Evolutionary conservation across 2,888 invertebrate genomes (phyloP).

Genomic region (Drosophila trichaetosa): DNA sequence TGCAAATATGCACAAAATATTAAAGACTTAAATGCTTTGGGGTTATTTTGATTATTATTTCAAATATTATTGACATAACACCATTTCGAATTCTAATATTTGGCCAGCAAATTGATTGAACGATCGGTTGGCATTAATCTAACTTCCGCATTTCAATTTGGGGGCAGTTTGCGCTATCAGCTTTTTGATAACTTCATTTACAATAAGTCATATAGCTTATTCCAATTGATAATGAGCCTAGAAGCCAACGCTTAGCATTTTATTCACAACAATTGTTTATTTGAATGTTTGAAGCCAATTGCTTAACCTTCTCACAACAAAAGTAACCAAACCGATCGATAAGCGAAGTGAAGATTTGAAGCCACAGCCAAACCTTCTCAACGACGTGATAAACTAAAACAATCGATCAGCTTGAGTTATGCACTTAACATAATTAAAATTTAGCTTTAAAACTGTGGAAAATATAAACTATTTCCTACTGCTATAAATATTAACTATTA

Average conservation of each 20-base stretch:
- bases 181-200: too few species aligned
- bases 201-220: too few species aligned
- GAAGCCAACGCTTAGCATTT: too few species aligned
- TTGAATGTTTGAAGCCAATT: background rate
- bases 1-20: constrained; percentile 35
- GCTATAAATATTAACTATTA: too few species aligned
- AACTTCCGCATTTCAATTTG: background rate
- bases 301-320: background rate
- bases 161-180: too few species aligned
- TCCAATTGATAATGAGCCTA: too few species aligned
- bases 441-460: background rate
- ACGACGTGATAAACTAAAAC: background rate
- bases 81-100: too few species aligned
- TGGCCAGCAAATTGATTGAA: background rate
- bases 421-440: too few species aligned
- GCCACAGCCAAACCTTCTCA: background rate
- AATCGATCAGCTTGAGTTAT: background rate
- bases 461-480: background rate
- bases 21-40: constrained; percentile 50
- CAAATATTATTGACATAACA: background rate
- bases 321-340: background rate
- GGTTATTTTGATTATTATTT: constrained; percentile 10
- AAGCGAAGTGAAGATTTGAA: background rate
- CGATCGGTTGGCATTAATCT: background rate
- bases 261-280: background rate